Percentiles rank a stretch among this genome's conserved stretches.
Evolutionary conservation across 2,888 invertebrate species (phyloP).

Genomic region (Euclidia mi): DNA sequence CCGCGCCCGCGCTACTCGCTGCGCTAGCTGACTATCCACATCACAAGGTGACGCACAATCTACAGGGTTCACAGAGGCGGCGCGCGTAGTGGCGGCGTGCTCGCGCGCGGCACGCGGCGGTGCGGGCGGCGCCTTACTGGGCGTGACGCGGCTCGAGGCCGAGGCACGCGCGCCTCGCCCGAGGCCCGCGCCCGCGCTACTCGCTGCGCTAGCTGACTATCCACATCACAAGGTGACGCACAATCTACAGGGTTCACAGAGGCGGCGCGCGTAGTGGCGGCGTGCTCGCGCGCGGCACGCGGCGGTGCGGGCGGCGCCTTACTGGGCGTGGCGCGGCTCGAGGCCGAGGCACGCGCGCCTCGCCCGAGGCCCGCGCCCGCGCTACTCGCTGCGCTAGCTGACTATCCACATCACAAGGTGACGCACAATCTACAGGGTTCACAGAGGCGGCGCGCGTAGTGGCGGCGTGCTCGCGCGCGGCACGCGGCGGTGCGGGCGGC

Average conservation of each 20-base stretch:
- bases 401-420: no score
- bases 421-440: no score
- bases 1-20: conserved; percentile 49
- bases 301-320: conserved; percentile 53
- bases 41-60: no score
- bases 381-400: conserved; percentile 48
- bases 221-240: no score
- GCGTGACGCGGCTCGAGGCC: conserved; percentile 26
- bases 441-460: conserved; percentile 31
- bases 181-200: conserved; percentile 47
- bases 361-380: conserved; percentile 45
- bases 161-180: conserved; percentile 40
- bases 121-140: conserved; percentile 50
- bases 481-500: conserved; percentile 49
- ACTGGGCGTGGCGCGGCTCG: conserved; percentile 25
- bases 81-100: conserved; percentile 28
- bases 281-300: conserved; percentile 35
- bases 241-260: no score
- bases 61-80: conserved; percentile 25
- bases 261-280: conserved; percentile 34
- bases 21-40: no score
- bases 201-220: conserved; percentile 49
- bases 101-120: conserved; percentile 41
- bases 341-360: conserved; percentile 36
- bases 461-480: conserved; percentile 33